Conservation (phyloP, 2,888 invertebrate species). For the Glaucopsyche alexis region DNA sequence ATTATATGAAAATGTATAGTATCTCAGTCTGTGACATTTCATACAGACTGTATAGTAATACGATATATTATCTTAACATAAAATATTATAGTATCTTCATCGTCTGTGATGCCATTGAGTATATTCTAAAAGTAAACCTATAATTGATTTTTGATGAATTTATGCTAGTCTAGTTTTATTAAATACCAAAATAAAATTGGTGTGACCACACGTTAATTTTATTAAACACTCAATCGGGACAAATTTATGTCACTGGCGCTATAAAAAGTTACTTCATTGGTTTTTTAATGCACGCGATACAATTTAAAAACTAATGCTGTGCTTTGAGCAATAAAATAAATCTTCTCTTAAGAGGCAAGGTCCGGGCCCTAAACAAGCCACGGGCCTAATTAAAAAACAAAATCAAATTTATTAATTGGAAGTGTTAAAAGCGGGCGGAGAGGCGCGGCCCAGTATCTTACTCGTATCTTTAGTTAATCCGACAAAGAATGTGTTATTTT, state of each 20-base stretch:
- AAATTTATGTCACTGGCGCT: constrained; percentile 54
- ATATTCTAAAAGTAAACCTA: no score
- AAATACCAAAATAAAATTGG: background rate
- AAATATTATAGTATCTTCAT: no score
- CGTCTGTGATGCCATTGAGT: no score
- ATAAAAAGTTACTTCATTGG: constrained; percentile 59
- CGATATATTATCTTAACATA: no score
- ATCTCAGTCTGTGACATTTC: no score
- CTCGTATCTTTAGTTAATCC: constrained; percentile 78
- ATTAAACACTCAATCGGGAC: constrained; percentile 52
- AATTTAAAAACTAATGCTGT: constrained; percentile 59
- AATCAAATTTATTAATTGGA: constrained; percentile 81
- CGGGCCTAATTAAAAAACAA: constrained; percentile 78
- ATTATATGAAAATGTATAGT: no score
- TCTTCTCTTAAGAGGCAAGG: constrained; percentile 71
- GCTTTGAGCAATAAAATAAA: constrained; percentile 77
- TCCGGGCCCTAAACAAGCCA: constrained; percentile 67
- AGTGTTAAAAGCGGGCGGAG: constrained; percentile 80
- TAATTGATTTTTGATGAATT: no score
- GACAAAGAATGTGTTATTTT: constrained; percentile 79
- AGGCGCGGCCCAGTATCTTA: constrained; percentile 69
- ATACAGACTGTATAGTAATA: no score
- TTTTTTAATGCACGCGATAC: constrained; percentile 53
- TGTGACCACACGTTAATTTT: constrained; percentile 14
- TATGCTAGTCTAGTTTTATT: no score